Percentiles rank a stretch among this genome's conserved stretches.
Evolutionary conservation across 53 echinoderm and acorn worm species (phyloP).

Genomic region (Actinopyga echinites): DNA sequence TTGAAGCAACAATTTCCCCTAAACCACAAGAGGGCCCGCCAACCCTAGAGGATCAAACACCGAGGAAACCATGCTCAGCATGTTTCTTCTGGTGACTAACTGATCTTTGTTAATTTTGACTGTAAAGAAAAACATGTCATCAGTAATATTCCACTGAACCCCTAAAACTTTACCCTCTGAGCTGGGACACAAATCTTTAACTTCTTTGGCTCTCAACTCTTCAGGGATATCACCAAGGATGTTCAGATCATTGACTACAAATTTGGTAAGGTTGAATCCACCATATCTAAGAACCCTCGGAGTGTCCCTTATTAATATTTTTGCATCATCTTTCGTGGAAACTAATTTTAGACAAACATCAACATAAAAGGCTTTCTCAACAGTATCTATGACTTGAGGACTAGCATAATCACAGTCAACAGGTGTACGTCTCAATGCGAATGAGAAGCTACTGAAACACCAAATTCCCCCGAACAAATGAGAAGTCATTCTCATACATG

Average conservation of each 20-base stretch:
- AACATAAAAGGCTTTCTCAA: constrained; percentile 9
- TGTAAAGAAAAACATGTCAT: constrained; percentile 36
- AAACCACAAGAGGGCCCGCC: background rate
- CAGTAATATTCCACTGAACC: constrained; percentile 37
- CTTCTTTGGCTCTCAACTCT: background rate
- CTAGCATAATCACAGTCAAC: background rate
- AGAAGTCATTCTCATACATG: background rate
- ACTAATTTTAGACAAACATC: constrained; percentile 38
- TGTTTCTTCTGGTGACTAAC: too few relatives aligned
- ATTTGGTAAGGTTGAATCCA: constrained; percentile 13
- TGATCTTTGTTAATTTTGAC: background rate
- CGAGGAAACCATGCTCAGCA: constrained; percentile 24
- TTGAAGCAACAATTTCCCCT: constrained; percentile 27
- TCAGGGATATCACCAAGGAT: constrained; percentile 30
- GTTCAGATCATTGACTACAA: constrained; percentile 26
- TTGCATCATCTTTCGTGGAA: background rate
- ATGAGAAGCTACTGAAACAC: background rate
- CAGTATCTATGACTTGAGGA: background rate
- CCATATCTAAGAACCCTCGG: constrained; percentile 34
- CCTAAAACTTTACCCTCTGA: constrained; percentile 2
- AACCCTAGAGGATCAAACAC: constrained; percentile 55
- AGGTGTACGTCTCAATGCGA: background rate
- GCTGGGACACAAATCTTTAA: background rate
- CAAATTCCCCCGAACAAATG: constrained; percentile 1
- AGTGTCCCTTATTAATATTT: constrained; percentile 28